Percentiles rank a stretch among this genome's conserved stretches.
phyloP scores from a whole-genome alignment of 1,140 invertebrate species.

The Drosophila mojavensis region DNA sequence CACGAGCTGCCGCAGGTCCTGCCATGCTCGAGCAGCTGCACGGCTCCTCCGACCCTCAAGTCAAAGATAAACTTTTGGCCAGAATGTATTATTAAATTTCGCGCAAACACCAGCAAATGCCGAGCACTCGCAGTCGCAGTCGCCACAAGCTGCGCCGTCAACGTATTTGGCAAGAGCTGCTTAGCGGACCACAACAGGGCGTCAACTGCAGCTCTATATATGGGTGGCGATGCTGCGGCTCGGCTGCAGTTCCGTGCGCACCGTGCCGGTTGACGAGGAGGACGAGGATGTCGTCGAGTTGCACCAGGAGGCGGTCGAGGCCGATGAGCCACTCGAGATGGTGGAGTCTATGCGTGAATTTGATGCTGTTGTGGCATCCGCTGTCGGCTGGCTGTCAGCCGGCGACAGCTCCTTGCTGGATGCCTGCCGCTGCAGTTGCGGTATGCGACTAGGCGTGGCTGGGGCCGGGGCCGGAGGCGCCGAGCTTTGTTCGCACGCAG shows the following conservation, averaged over 20 bases:
- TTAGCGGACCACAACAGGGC: constrained; percentile 37
- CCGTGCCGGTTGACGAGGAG: constrained; percentile 79
- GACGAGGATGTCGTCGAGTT: constrained; percentile 52
- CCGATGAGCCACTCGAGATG: constrained; percentile 64
- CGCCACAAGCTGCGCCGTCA: constrained; percentile 16
- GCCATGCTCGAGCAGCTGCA: constrained; percentile 15
- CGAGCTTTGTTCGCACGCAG: not conserved
- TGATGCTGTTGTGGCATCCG: constrained; percentile 26
- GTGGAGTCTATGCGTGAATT: constrained; percentile 57
- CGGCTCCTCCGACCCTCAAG: constrained; percentile 18
- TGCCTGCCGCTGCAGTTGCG: constrained; percentile 65
- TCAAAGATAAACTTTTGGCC: constrained; percentile 71
- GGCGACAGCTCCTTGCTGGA: constrained; percentile 55
- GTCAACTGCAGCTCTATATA: constrained; percentile 44
- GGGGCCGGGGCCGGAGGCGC: not conserved
- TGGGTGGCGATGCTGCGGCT: constrained; percentile 66
- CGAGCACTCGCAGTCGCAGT: constrained; percentile 12
- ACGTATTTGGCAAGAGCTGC: constrained; percentile 47
- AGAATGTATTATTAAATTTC: constrained; percentile 78
- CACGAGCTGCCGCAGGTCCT: constrained; percentile 15
- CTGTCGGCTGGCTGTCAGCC: constrained; percentile 14
- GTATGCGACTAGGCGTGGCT: constrained; percentile 56
- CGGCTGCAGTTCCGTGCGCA: constrained; percentile 73
- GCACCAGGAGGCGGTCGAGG: constrained; percentile 54
- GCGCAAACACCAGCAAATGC: constrained; percentile 47